These are phyloP conservation scores for Drosophila robusta DNA, from an alignment of 2,888 invertebrate genomes.

Conservation along the genomic window DNA sequence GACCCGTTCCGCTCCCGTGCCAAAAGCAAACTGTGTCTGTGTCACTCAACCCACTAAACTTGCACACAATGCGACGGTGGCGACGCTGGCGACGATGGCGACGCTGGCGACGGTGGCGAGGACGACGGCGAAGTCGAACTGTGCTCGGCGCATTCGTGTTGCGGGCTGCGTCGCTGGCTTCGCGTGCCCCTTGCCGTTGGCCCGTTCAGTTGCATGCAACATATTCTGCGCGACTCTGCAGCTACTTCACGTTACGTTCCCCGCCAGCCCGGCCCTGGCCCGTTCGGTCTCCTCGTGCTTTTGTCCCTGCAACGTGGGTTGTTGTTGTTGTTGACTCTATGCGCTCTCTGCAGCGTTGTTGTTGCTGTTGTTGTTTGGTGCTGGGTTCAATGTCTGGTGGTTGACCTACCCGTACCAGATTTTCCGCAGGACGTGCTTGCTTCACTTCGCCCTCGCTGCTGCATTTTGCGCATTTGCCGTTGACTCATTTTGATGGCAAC, in stretches of 20 bases:
- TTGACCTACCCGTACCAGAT: slow-evolving; percentile 81
- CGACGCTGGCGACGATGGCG: slow-evolving; percentile 24
- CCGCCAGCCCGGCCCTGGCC: slow-evolving; percentile 3
- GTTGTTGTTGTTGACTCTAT: slow-evolving; percentile 54
- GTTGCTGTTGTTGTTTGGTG: slow-evolving; percentile 18
- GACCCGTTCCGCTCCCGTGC: slow-evolving; percentile 63
- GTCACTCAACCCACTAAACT: slow-evolving; percentile 80
- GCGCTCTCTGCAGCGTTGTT: slow-evolving; percentile 18
- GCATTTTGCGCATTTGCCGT: slow-evolving; percentile 51
- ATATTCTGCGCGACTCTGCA: slow-evolving; percentile 41
- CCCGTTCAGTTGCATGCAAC: slow-evolving; percentile 38
- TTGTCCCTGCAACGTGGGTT: slow-evolving; percentile 21
- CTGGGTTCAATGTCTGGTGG: slow-evolving; percentile 83
- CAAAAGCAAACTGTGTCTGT: slow-evolving; percentile 75
- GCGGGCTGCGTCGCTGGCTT: slow-evolving; percentile 23
- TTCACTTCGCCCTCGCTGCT: slow-evolving; percentile 16
- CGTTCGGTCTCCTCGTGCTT: slow-evolving; percentile 18
- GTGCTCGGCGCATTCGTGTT: slow-evolving; percentile 48
- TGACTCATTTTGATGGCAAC: slow-evolving; percentile 56
- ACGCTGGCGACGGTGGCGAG: slow-evolving; percentile 22
- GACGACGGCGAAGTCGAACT: slow-evolving; percentile 41
- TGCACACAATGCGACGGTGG: slow-evolving; percentile 64
- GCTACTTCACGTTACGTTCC: slow-evolving; percentile 18
- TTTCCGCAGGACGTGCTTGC: slow-evolving; percentile 57
- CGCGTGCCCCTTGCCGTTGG: slow-evolving; percentile 8